Evolutionary conservation across 2,888 invertebrate genomes (phyloP).

Genomic region (Archips crataeganus): DNA sequence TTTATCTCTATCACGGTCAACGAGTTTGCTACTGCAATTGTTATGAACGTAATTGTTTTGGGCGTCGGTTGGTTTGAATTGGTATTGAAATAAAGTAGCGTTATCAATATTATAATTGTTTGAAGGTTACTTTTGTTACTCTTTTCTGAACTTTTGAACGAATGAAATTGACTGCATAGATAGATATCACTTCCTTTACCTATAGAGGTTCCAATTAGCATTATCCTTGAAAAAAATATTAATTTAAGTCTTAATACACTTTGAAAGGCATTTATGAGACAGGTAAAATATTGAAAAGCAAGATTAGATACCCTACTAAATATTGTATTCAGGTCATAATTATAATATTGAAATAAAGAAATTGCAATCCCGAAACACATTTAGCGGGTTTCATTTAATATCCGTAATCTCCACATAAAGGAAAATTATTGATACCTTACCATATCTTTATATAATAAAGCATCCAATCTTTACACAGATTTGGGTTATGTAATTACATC

Average conservation of each 20-base stretch:
- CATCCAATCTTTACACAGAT: no score
- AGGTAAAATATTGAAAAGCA: no score
- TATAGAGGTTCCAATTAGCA: no score
- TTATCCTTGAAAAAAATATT: no score
- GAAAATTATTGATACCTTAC: not conserved
- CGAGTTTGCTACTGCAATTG: conserved; percentile 10
- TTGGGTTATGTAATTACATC: not conserved
- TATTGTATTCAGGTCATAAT: not conserved
- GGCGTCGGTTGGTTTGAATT: not conserved
- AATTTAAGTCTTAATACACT: no score
- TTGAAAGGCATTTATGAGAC: no score
- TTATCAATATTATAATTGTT: not conserved
- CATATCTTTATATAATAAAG: not conserved
- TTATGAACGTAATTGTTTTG: conserved; percentile 5
- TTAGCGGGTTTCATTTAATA: not conserved
- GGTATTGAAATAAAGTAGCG: not conserved
- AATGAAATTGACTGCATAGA: no score
- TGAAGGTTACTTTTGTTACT: not conserved
- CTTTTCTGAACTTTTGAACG: no score
- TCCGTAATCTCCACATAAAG: not conserved
- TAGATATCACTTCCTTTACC: no score
- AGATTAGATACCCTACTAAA: not conserved
- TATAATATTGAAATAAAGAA: not conserved
- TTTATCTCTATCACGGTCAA: conserved; percentile 24
- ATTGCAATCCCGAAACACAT: not conserved